Evolutionary conservation across 2,113 vertebrate species (phyloP).

Genomic region (Setophaga kirtlandii): DNA sequence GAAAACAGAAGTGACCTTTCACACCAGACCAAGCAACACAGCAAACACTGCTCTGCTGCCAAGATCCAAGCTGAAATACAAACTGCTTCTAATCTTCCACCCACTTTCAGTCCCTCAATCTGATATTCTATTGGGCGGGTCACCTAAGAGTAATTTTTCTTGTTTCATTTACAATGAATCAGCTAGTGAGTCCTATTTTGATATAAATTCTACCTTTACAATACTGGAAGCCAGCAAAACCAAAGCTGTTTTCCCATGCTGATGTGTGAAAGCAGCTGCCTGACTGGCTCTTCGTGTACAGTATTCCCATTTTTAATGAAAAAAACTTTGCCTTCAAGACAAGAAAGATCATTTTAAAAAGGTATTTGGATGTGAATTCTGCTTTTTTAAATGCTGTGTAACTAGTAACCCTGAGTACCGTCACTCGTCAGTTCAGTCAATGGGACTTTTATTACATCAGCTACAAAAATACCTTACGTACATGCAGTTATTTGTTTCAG

Average conservation of each 20-base stretch:
- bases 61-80: not conserved
- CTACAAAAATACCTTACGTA: not conserved
- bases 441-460: not conserved
- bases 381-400: not conserved
- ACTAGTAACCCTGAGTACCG: not conserved
- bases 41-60: not conserved
- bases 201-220: not conserved
- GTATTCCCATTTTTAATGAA: not conserved
- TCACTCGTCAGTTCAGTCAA: not conserved
- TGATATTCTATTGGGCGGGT: not conserved
- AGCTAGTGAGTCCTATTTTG: not conserved
- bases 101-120: not conserved
- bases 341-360: not conserved
- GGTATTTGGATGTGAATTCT: not conserved
- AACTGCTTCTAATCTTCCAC: not conserved
- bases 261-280: not conserved
- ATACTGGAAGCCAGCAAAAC: conserved; percentile 1
- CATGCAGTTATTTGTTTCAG: not conserved
- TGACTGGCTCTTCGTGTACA: not conserved
- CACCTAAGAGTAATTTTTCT: not conserved
- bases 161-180: not conserved
- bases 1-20: conserved; percentile 27
- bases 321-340: conserved; percentile 18
- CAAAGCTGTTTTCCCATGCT: not conserved
- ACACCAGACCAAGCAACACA: not conserved